phyloP scores from a whole-genome alignment of 2,888 invertebrate species.

The Epiblema foenella region DNA sequence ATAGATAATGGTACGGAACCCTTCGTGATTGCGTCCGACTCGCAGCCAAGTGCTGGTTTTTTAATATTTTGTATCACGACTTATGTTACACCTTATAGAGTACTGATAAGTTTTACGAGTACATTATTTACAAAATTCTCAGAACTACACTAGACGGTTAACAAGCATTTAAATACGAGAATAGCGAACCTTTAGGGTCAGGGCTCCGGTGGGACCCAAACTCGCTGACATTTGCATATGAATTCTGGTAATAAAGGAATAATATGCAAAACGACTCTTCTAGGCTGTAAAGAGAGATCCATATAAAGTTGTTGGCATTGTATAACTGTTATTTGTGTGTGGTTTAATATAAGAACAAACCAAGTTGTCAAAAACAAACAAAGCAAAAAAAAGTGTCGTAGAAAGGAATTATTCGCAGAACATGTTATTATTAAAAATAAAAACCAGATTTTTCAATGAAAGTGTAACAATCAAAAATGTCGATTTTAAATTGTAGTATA shows the following conservation, averaged over 20 bases:
- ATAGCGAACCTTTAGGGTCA: slow-evolving; percentile 33
- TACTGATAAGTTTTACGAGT: not conserved
- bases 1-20: too few species aligned
- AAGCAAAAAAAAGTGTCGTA: not conserved
- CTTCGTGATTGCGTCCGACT: too few species aligned
- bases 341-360: not conserved
- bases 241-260: slow-evolving; percentile 42
- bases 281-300: slow-evolving; percentile 33
- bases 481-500: too few species aligned
- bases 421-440: too few species aligned
- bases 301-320: slow-evolving; percentile 18
- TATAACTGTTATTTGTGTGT: not conserved
- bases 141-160: slow-evolving; percentile 12
- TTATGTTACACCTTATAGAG: too few species aligned
- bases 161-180: slow-evolving; percentile 27
- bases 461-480: too few species aligned
- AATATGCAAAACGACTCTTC: slow-evolving; percentile 42
- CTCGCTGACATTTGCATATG: slow-evolving; percentile 40
- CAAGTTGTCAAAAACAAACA: not conserved
- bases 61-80: too few species aligned
- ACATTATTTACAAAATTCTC: slow-evolving; percentile 16
- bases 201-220: slow-evolving; percentile 24
- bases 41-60: too few species aligned
- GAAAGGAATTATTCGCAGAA: too few species aligned
- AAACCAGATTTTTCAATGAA: too few species aligned